Conservation (phyloP, 2,113 vertebrate species). For the Rhinoderma darwinii region DNA sequence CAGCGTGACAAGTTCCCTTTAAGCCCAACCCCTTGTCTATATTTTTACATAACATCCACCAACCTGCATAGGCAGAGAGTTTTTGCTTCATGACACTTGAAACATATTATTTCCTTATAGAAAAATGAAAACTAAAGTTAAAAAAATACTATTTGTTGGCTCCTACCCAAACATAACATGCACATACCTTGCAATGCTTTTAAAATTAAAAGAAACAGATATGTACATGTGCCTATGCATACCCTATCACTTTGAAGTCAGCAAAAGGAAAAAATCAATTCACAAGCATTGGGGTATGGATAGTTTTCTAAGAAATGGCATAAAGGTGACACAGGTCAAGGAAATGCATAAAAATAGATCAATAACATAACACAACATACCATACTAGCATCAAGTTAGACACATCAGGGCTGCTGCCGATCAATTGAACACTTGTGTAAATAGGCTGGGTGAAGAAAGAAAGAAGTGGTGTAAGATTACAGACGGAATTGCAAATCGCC, state of each 20-base stretch:
- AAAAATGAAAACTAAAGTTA: no score
- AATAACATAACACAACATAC: conserved; percentile 50
- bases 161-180: background rate
- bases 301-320: conserved; percentile 37
- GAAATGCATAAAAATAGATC: conserved; percentile 57
- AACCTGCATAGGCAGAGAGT: no score
- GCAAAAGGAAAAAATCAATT: conserved; percentile 41
- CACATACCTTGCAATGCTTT: background rate
- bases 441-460: background rate
- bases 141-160: background rate
- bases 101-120: no score
- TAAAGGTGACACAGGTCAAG: conserved; percentile 52
- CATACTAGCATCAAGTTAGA: conserved; percentile 41
- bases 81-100: no score
- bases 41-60: no score
- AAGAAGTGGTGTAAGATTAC: background rate
- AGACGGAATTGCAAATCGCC: background rate
- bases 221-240: background rate
- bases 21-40: no score
- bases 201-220: background rate
- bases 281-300: conserved; percentile 12
- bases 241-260: conserved; percentile 9
- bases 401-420: conserved; percentile 22
- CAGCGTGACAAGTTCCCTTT: no score
- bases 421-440: conserved; percentile 30